These are phyloP conservation scores for Prunella fulvescens DNA, from an alignment of 2,113 vertebrate species.

Conservation along the genomic window DNA sequence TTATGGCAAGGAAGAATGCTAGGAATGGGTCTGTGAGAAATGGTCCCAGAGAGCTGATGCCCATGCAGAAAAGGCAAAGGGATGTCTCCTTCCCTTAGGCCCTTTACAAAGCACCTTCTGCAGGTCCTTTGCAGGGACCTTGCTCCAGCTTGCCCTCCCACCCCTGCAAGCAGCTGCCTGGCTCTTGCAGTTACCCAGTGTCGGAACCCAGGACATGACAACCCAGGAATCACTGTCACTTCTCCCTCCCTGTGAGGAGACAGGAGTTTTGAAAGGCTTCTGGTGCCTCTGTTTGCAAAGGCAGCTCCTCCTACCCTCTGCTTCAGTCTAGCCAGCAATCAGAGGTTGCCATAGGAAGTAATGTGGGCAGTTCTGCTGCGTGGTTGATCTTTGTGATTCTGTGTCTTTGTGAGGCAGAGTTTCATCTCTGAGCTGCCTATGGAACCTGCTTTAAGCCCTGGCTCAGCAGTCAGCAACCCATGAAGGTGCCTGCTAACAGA, in stretches of 20 bases:
- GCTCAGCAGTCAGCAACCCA: not conserved
- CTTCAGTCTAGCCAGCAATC: not conserved
- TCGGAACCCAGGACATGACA: no score
- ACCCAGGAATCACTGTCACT: fast-evolving
- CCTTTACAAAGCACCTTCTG: not conserved
- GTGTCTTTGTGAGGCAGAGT: fast-evolving
- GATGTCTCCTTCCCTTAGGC: not conserved
- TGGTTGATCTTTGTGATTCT: not conserved
- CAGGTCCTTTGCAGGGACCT: not conserved
- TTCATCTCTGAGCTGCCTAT: not conserved
- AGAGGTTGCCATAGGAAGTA: not conserved
- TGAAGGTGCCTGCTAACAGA: not conserved
- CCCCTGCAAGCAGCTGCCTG: not conserved
- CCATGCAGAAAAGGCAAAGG: not conserved
- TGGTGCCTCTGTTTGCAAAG: not conserved
- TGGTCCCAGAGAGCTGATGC: not conserved
- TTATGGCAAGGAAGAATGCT: not conserved
- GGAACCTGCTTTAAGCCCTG: not conserved
- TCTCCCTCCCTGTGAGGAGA: not conserved
- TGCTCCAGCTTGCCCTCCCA: not conserved
- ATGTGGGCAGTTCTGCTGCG: not conserved
- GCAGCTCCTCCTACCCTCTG: not conserved
- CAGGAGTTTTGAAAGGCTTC: not conserved
- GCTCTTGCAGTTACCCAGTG: not conserved
- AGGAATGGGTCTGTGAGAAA: not conserved